A percentile compares a stretch with the other conserved stretches of the same genome.
Conservation (phyloP, 2,797 vertebrate genomes). For the Chaunax sp. region DNA sequence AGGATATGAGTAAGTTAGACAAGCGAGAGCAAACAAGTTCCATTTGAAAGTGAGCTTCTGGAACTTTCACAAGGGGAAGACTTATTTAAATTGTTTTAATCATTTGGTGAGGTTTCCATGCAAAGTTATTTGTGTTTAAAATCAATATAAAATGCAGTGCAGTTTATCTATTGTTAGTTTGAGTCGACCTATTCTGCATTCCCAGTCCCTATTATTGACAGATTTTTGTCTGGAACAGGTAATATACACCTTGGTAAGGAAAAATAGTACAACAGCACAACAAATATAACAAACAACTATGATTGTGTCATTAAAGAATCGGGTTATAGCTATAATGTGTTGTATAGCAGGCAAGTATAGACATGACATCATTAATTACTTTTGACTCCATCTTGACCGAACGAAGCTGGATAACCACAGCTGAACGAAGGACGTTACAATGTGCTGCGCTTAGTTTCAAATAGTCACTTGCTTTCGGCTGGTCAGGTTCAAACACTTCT, state of each 20-base stretch:
- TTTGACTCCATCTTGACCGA: no score
- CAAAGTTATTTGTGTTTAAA: background rate
- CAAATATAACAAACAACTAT: background rate
- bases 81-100: background rate
- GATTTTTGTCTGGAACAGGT: background rate
- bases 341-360: no score
- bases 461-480: background rate
- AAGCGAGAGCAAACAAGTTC: constrained; percentile 4
- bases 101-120: background rate
- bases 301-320: background rate
- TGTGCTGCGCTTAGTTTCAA: no score
- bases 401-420: background rate
- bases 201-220: background rate
- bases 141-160: background rate
- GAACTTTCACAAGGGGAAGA: background rate
- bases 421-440: background rate
- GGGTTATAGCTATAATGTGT: background rate
- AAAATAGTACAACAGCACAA: background rate
- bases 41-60: constrained; percentile 5
- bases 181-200: background rate
- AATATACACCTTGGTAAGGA: background rate
- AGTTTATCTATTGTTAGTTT: background rate
- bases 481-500: background rate
- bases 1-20: constrained; percentile 13
- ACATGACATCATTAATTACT: no score